Base-by-base conservation (phyloP, 2,113 vertebrate species). In the Cnemophilus loriae region DNA sequence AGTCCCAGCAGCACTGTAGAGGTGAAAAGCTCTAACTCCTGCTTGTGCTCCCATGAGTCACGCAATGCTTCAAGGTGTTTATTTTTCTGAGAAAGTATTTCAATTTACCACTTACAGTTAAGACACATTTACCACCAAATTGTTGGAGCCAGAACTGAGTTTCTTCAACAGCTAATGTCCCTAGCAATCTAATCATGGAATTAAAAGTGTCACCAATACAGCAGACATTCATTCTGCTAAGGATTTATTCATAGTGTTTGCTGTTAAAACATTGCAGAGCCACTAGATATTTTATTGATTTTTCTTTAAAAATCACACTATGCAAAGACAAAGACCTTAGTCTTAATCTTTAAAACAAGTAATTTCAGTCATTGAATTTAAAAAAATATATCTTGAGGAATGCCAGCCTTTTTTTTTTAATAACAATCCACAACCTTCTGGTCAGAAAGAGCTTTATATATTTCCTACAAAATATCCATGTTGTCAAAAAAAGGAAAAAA, bases 51-150 rank as follows among this genome's bases (percentile, higher is more conserved):
- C 53, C 42, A 7, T 84, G 87, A 94, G 69, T 91, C 91, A 76
- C 0, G 0, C 28, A 78, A 15, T 59, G 30, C 27, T 84, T 85
- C 61, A 53, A 78, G 50, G 24, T 42, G 37, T 61, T 92, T 89
- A 27, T 90, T 89, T 89, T 84, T 79, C 75, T 88, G 26, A 95
- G 28, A 89, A 91, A 83, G 28, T 60, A 49, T 93, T 95, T 85
- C 41, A 53, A 8, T 85, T 95, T 95, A 22, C 44, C 49, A 37
- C 61, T 74, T 56, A 32, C n/a, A 46, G 37, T 68, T 64, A 59
- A 68, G 56, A 89, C 15, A 81, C 6, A 9, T 82, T 84, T 87
- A 30, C 53, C 49, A 82, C 16, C 41, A 85, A 89, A 71, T 16
- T 24, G 18, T 33, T 93, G 42, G 63, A 89, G 55, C 26, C 56